phyloP scores from a whole-genome alignment of 1,140 invertebrate genomes.

The Aphelenchoides avenae region DNA sequence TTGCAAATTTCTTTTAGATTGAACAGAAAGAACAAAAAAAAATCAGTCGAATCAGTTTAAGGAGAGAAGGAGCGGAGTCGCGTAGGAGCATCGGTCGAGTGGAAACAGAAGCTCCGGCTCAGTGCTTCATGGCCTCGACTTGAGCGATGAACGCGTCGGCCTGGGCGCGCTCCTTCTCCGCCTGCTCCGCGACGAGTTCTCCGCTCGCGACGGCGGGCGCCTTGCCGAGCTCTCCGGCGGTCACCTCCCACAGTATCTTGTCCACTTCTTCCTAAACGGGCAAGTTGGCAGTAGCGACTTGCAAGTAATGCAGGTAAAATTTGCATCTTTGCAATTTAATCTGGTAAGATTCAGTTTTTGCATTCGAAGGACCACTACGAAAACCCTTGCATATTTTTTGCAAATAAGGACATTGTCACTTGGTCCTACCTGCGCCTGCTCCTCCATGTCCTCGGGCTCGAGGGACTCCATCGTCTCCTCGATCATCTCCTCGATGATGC shows the following conservation, averaged over 20 bases:
- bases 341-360: constrained; percentile 2
- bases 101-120: not conserved
- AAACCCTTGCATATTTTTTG: too few relatives aligned
- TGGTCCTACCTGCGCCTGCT: constrained; percentile 71
- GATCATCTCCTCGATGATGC: constrained; percentile 98
- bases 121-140: constrained; percentile 5
- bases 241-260: constrained; percentile 91
- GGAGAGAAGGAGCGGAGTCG: too few relatives aligned
- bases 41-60: too few relatives aligned
- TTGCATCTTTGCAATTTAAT: constrained; percentile 12
- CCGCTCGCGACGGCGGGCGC: constrained; percentile 43
- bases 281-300: not conserved
- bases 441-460: constrained; percentile 82
- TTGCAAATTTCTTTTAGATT: not conserved
- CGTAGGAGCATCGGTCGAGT: too few relatives aligned
- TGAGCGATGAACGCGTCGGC: constrained; percentile 43
- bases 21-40: constrained; percentile 4
- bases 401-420: too few relatives aligned
- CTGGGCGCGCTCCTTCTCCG: constrained; percentile 19
- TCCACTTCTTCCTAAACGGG: constrained; percentile 72
- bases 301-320: constrained; percentile 22
- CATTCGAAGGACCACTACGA: not conserved
- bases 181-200: constrained; percentile 13
- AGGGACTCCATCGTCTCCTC: constrained; percentile 91
- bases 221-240: constrained; percentile 68